These are phyloP conservation scores for Intellagama lesueurii DNA, from an alignment of 2,797 vertebrate genomes.

Conservation along the genomic window DNA sequence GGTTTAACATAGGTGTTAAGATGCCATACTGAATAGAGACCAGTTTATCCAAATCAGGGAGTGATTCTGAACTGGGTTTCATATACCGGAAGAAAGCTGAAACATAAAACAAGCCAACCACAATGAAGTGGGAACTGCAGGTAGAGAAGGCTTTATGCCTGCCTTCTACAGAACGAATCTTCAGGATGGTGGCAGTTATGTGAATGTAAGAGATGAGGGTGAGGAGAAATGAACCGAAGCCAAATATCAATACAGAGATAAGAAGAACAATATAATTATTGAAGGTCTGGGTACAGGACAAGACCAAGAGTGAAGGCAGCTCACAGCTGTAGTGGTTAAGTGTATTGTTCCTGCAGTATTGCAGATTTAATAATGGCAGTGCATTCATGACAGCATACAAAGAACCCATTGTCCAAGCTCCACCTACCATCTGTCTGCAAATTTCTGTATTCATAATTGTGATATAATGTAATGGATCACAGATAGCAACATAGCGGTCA, in stretches of 20 bases:
- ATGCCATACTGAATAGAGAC: slow-evolving; percentile 46
- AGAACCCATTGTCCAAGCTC: background rate
- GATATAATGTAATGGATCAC: slow-evolving; percentile 1
- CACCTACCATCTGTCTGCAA: background rate
- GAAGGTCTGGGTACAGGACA: background rate
- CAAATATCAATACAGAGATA: background rate
- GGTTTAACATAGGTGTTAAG: slow-evolving; percentile 36
- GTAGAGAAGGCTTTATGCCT: slow-evolving; percentile 14
- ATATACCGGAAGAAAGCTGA: slow-evolving; percentile 9
- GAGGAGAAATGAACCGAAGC: background rate
- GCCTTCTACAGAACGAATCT: background rate
- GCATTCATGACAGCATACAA: background rate
- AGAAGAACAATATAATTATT: slow-evolving; percentile 1
- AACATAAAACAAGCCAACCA: slow-evolving; percentile 57
- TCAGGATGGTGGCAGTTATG: slow-evolving; percentile 3
- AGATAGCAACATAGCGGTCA: slow-evolving; percentile 23
- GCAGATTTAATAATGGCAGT: background rate
- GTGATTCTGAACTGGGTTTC: slow-evolving; percentile 36
- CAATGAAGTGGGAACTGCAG: slow-evolving; percentile 45
- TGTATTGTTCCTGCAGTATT: slow-evolving; percentile 2
- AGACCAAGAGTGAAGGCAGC: slow-evolving; percentile 10
- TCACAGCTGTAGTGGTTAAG: slow-evolving; percentile 15
- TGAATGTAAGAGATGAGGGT: slow-evolving; percentile 15
- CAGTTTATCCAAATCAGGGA: slow-evolving; percentile 44
- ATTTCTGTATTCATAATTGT: background rate